Evolutionary conservation across 37 sponge, comb jelly and placozoan genomes (phyloP).

Genomic region (Crambe crambe): DNA sequence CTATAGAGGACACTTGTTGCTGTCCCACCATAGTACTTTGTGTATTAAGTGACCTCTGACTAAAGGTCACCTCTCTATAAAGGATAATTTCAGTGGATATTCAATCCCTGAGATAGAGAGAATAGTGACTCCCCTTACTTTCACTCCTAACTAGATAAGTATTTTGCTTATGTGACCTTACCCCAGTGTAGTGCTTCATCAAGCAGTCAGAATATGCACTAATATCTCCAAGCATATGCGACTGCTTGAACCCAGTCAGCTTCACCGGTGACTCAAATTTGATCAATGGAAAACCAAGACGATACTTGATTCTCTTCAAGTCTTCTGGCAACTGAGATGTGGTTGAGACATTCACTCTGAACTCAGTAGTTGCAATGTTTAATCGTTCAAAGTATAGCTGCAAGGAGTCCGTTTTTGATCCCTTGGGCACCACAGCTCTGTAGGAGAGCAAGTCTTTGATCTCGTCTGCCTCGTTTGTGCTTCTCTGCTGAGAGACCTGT

Average conservation of each 20-base stretch:
- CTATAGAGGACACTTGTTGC: no score
- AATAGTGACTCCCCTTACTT: no score
- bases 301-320: conserved; percentile 55
- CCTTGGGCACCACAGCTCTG: not conserved
- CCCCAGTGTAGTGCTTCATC: conserved; percentile 65
- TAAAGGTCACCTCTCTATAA: no score
- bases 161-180: no score
- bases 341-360: conserved; percentile 65
- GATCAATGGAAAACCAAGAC: conserved; percentile 64
- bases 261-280: conserved; percentile 75
- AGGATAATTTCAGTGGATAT: no score
- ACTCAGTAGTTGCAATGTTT: conserved; percentile 21
- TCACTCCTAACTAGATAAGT: no score
- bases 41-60: no score
- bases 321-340: conserved; percentile 76
- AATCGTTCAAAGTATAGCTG: conserved; percentile 73
- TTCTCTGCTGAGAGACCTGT: not conserved
- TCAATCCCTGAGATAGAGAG: no score
- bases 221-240: conserved; percentile 51
- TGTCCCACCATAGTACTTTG: no score
- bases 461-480: conserved; percentile 12
- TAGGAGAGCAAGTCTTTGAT: conserved; percentile 32
- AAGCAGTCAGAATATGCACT: conserved; percentile 30
- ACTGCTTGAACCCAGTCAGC: conserved; percentile 36
- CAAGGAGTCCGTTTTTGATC: not conserved